phyloP scores from a whole-genome alignment of 2,797 vertebrate species.

The Monodelphis domestica region DNA sequence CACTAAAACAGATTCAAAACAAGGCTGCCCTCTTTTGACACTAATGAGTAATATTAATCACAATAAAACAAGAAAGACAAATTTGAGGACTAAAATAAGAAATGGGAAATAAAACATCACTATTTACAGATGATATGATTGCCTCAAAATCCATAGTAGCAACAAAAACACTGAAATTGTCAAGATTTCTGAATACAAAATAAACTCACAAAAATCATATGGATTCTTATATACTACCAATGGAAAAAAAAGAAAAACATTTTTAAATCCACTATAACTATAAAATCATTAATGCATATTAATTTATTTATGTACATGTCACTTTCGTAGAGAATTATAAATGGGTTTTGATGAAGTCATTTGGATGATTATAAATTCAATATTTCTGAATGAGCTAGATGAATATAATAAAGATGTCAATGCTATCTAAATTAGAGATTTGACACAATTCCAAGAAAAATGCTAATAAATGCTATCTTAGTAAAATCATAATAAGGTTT shows the following conservation, averaged over 20 bases:
- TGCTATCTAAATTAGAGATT: neutral
- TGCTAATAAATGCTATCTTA: neutral
- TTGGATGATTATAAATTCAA: neutral
- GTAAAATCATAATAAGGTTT: neutral
- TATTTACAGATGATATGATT: neutral
- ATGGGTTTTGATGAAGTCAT: neutral
- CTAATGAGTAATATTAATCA: neutral
- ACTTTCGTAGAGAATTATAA: neutral
- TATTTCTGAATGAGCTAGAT: neutral
- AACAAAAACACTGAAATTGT: neutral
- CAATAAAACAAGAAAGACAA: neutral
- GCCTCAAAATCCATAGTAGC: neutral
- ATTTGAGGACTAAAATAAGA: neutral
- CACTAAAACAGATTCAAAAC: neutral
- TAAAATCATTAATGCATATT: neutral
- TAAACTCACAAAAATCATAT: neutral
- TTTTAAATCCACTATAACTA: neutral
- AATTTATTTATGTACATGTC: neutral
- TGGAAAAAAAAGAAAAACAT: neutral
- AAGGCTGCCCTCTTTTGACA: constrained; percentile 2
- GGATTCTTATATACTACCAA: neutral
- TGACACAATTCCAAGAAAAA: neutral
- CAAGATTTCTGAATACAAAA: neutral
- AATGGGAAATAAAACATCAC: neutral
- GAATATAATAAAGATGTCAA: neutral